Conservation (phyloP, 2,113 vertebrate genomes). For the Thamnophis sirtalis region DNA sequence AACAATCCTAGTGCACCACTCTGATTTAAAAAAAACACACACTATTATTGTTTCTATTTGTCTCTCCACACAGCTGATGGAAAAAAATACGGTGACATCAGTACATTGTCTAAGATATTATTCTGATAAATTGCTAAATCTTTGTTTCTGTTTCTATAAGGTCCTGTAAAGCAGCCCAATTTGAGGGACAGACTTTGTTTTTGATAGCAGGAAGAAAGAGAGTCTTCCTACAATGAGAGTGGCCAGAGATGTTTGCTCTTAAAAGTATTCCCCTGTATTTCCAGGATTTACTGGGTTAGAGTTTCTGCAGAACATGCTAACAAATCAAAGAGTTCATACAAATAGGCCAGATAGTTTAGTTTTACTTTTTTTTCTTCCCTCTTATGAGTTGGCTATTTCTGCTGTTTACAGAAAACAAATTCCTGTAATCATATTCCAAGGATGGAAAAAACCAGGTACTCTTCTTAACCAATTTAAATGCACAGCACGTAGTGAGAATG, state of each 20-base stretch:
- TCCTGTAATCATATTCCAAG: background rate
- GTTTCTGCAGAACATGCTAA: background rate
- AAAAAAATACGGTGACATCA: background rate
- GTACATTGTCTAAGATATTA: background rate
- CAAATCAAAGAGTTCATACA: background rate
- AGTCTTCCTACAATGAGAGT: background rate
- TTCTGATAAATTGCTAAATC: background rate
- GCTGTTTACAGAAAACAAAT: rapidly evolving
- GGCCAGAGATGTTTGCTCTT: background rate
- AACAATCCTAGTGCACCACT: background rate
- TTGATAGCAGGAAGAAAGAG: background rate
- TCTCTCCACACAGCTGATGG: background rate
- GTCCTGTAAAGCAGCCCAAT: background rate
- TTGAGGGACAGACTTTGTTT: background rate
- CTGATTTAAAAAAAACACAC: background rate
- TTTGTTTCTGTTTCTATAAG: background rate
- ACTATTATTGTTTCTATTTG: background rate
- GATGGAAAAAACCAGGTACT: background rate
- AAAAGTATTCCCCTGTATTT: background rate
- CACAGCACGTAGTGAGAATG: rapidly evolving
- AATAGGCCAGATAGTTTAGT: background rate
- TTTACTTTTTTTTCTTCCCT: background rate
- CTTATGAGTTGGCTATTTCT: background rate
- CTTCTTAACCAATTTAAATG: background rate
- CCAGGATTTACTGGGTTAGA: background rate